Percentiles rank a stretch among this genome's conserved stretches.
Conservation (phyloP, 2,113 vertebrate genomes). For the Podarcis muralis region DNA sequence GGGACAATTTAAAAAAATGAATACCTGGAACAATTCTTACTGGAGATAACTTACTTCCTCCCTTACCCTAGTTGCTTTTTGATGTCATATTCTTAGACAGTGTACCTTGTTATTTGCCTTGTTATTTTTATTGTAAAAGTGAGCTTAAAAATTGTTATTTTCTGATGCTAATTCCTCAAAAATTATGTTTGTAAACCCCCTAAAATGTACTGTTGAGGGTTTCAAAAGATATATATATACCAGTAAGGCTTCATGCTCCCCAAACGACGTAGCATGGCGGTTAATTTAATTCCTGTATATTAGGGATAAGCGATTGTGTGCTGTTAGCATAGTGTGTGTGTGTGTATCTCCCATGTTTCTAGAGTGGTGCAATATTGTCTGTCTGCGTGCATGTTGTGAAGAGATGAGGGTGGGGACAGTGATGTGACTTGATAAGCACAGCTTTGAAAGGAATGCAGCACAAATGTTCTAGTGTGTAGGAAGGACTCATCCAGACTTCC, state of each 20-base stretch:
- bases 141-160: not conserved
- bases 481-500: not conserved
- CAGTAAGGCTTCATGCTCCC: not conserved
- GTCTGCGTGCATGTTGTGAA: not conserved
- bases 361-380: not conserved
- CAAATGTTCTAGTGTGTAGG: not conserved
- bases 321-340: not conserved
- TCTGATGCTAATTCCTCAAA: not conserved
- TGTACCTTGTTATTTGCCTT: not conserved
- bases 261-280: not conserved
- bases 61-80: not conserved
- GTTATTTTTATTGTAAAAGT: not conserved
- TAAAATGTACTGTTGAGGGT: no score
- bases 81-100: not conserved
- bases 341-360: not conserved
- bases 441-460: not conserved
- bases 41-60: not conserved
- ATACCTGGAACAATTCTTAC: not conserved
- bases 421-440: not conserved
- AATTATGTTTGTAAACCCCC: not conserved
- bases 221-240: not conserved
- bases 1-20: not conserved
- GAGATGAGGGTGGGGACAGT: not conserved
- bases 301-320: not conserved
- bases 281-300: not conserved